Evolutionary conservation across 2,888 invertebrate species (phyloP).

Genomic region (Lasioglossum oenotherae): DNA sequence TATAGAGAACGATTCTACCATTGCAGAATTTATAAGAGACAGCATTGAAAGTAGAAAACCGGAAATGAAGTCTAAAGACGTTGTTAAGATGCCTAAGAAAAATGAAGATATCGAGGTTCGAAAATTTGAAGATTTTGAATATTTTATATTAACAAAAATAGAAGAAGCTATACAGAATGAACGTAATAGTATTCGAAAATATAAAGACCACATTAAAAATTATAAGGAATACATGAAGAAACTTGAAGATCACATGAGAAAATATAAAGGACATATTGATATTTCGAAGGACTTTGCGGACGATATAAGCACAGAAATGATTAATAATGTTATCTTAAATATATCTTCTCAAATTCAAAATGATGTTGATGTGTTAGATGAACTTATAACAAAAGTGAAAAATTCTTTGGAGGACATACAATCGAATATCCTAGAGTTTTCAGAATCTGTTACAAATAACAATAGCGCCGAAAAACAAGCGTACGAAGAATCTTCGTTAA

Average conservation of each 20-base stretch:
- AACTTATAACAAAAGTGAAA: slow-evolving; percentile 27
- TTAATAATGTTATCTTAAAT: slow-evolving; percentile 53
- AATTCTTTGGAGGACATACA: slow-evolving; percentile 35
- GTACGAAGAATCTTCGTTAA: slow-evolving; percentile 21
- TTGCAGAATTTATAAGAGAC: slow-evolving; percentile 57
- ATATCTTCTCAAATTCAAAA: slow-evolving; percentile 55
- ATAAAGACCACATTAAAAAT: slow-evolving; percentile 39
- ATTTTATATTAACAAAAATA: slow-evolving; percentile 68
- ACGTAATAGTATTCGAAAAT: slow-evolving; percentile 48
- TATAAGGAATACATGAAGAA: slow-evolving; percentile 42
- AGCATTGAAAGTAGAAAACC: slow-evolving; percentile 53
- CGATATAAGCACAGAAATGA: slow-evolving; percentile 37
- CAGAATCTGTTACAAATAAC: slow-evolving; percentile 38
- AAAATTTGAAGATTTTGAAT: slow-evolving; percentile 66
- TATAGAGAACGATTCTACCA: slow-evolving; percentile 45
- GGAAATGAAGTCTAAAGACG: slow-evolving; percentile 35
- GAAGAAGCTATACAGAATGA: slow-evolving; percentile 61
- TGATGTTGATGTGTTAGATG: slow-evolving; percentile 44
- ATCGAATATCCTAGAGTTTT: slow-evolving; percentile 30
- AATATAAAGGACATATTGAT: slow-evolving; percentile 44
- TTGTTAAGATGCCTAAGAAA: slow-evolving; percentile 21
- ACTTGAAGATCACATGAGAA: slow-evolving; percentile 34
- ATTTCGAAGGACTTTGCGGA: slow-evolving; percentile 25
- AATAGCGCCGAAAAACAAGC: slow-evolving; percentile 36
- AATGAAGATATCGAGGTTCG: slow-evolving; percentile 49